A percentile compares a stretch with the other conserved stretches of the same genome.
Conservation (phyloP, 2,113 vertebrate species). For the Crypturellus undulatus region DNA sequence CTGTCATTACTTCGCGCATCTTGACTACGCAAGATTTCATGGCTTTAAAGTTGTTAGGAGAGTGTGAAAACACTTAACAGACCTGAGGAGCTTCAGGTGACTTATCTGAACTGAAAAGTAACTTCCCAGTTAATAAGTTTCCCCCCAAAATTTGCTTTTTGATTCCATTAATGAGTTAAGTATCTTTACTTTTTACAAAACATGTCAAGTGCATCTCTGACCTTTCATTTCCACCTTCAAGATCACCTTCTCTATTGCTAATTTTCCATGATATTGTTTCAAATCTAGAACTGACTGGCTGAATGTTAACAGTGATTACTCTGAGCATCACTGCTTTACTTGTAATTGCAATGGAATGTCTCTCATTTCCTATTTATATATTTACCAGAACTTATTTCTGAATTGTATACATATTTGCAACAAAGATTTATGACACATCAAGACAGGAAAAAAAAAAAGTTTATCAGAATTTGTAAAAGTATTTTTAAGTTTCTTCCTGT, state of each 20-base stretch:
- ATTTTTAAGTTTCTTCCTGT: neutral
- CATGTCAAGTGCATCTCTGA: neutral
- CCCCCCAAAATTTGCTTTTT: neutral
- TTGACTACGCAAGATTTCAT: conserved; percentile 4
- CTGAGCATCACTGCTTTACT: neutral
- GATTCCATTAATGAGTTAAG: neutral
- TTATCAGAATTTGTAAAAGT: neutral
- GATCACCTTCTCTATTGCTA: neutral
- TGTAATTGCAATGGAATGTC: neutral
- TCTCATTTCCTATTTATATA: neutral
- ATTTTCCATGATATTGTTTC: neutral
- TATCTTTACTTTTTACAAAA: neutral
- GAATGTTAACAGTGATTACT: neutral
- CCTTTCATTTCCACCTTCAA: neutral
- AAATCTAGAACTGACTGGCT: neutral
- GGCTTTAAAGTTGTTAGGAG: neutral
- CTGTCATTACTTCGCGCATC: neutral
- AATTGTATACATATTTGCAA: neutral
- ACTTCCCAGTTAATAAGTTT: neutral
- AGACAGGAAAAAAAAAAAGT: neutral
- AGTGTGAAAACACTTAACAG: neutral
- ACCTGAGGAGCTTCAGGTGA: neutral
- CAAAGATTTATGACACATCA: neutral
- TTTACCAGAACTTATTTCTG: neutral
- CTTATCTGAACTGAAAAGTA: neutral